phyloP scores from a whole-genome alignment of 2,113 vertebrate genomes.

The Sinocyclocheilus rhinocerous region DNA sequence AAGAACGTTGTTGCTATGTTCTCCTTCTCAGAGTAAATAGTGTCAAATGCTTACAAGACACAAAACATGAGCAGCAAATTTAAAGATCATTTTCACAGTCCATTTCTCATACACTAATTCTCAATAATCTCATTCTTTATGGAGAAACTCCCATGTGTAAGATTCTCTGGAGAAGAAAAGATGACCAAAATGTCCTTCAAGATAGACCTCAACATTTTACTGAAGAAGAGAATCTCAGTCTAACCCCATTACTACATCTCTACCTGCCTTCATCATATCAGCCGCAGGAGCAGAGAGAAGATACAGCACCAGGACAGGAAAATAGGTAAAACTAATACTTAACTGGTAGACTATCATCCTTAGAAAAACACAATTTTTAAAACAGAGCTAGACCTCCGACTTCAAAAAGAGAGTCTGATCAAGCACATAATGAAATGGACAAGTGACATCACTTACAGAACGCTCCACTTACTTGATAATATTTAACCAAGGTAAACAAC shows the following conservation, averaged over 20 bases:
- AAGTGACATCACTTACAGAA: not conserved
- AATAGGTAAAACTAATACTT: conserved; percentile 20
- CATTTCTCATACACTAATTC: not conserved
- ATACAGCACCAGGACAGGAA: not conserved
- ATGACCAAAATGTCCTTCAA: not conserved
- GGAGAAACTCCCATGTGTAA: conserved; percentile 24
- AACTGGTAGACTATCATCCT: not conserved
- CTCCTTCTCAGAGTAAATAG: not conserved
- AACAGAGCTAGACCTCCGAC: not conserved
- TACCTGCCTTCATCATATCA: conserved; percentile 64
- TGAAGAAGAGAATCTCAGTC: not conserved
- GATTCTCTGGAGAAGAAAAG: conserved; percentile 37
- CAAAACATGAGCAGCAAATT: not conserved
- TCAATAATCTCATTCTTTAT: conserved; percentile 7
- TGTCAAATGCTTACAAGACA: not conserved
- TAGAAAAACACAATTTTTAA: not conserved
- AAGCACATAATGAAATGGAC: not conserved
- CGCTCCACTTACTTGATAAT: no score
- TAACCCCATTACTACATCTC: conserved; percentile 64
- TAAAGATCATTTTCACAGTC: not conserved
- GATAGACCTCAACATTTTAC: not conserved
- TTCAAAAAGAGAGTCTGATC: not conserved
- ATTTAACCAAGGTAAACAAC: no score
- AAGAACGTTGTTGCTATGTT: not conserved
- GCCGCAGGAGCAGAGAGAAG: conserved; percentile 57